phyloP scores from a whole-genome alignment of 2,797 vertebrate genomes.

The Linurgus olivaceus region DNA sequence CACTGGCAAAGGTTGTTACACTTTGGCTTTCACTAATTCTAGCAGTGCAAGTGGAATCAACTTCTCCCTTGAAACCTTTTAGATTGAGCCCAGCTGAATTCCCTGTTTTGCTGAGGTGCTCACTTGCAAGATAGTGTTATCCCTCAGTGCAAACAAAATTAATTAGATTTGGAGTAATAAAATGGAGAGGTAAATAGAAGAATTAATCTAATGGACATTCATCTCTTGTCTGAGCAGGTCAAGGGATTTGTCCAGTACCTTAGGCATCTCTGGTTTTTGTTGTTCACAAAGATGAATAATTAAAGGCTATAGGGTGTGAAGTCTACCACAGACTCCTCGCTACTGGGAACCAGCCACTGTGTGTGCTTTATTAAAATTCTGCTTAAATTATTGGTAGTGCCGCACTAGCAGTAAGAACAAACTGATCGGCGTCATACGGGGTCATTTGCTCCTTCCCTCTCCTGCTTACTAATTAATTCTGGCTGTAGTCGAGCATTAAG shows the following conservation, averaged over 20 bases:
- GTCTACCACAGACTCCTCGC: conserved; percentile 28
- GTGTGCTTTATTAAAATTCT: conserved; percentile 68
- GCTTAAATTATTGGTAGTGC: conserved; percentile 58
- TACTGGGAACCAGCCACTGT: conserved; percentile 25
- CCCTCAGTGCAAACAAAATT: conserved; percentile 1
- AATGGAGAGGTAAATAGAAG: background rate
- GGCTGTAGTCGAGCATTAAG: conserved; percentile 57
- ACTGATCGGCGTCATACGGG: conserved; percentile 50
- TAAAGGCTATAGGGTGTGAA: conserved; percentile 35
- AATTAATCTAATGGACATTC: conserved; percentile 27
- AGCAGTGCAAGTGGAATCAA: background rate
- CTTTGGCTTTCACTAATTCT: background rate
- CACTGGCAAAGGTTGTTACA: background rate
- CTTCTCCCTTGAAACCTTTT: background rate
- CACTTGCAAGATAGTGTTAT: background rate
- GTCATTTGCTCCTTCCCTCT: conserved; percentile 56
- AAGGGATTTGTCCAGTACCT: conserved; percentile 37
- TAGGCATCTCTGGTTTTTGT: conserved; percentile 22
- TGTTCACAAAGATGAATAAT: conserved; percentile 60
- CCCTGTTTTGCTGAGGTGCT: background rate
- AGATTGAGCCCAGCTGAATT: background rate
- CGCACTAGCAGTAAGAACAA: conserved; percentile 37
- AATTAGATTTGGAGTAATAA: conserved; percentile 38
- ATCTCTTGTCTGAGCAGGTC: conserved; percentile 48
- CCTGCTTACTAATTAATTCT: conserved; percentile 68